Evolutionary conservation across 2,888 invertebrate species (phyloP), one percentile per base, ranked within the genome.

Genomic region (Luffia ferchaultella): DNA sequence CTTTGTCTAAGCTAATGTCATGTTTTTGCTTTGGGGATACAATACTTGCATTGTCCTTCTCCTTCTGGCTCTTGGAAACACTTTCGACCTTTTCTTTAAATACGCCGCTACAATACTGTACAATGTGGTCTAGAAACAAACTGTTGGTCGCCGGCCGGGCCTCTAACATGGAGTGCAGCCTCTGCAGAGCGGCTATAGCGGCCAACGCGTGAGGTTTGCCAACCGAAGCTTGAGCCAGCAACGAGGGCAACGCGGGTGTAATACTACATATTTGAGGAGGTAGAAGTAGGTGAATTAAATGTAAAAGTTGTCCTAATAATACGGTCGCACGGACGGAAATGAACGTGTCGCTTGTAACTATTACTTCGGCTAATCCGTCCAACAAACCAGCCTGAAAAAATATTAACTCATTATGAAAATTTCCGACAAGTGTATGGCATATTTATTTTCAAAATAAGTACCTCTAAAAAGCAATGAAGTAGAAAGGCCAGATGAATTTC

Each of bases 301-400:
- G 93, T 62, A 97, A 80, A 50, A 98, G 85, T 77, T 96, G 95
- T 52, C 93, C 95, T 59, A 97, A 83, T 51, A 98, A 82, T 58
- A 97, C 91, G 16, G 97, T 96, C 47, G 97, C 95, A 60, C 96
- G 88, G 57, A 97, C 93, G 53, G 95, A 96, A 61, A 97, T 90
- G 68, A 94, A 92, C 16, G 92, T 91, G 70, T 97, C 96, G 67
- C 93, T 93, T 49, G 93, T 91, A 43, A 95, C 91, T 58, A 97
- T 93, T 20, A 97, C 96, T 82, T 97, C 95, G 30, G 95, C 93
- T 57, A 98, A 83, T 17, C 96, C 96, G 67, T 93, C 93, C 52
- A 97, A 85, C 49, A 97, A 79, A 20, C 96, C 96, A 54, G 89
- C 90, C 85, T 85, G 70, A 52, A 67, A 68, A 19, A 52, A 52